These are phyloP conservation scores for Galbula dea DNA, from an alignment of 2,113 vertebrate genomes.

Conservation along the genomic window DNA sequence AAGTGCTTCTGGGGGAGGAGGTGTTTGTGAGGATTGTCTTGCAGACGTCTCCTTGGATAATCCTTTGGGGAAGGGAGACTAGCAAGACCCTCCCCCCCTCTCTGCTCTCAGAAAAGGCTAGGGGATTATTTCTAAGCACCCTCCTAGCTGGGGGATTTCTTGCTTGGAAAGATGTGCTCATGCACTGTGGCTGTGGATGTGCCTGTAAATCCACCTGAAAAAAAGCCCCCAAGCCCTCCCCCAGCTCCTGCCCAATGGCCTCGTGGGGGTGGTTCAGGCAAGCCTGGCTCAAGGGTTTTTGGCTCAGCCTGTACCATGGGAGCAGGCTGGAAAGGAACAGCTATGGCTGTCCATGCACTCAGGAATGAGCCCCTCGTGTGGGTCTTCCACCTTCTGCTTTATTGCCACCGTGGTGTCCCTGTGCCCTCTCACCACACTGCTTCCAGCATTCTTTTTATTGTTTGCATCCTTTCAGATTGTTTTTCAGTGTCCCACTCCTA, in stretches of 20 bases:
- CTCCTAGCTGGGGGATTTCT: background rate
- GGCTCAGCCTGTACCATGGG: background rate
- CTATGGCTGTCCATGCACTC: fast-evolving
- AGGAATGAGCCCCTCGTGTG: fast-evolving
- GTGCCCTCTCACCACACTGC: too few relatives aligned
- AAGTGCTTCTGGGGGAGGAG: background rate
- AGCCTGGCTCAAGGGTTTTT: fast-evolving
- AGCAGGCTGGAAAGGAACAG: background rate
- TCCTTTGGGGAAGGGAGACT: fast-evolving
- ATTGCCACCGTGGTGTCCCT: background rate
- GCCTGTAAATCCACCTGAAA: background rate
- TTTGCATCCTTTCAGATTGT: background rate
- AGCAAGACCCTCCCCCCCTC: background rate
- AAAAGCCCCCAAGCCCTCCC: background rate
- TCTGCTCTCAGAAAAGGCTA: background rate
- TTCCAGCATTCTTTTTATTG: background rate
- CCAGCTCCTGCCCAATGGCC: fast-evolving
- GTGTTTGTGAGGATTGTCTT: background rate
- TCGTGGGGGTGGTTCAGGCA: fast-evolving
- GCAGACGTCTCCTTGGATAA: background rate
- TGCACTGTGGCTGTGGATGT: fast-evolving
- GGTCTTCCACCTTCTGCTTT: background rate
- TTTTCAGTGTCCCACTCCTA: background rate
- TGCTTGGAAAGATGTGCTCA: background rate
- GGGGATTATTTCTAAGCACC: background rate